Evolutionary conservation across 2,888 invertebrate genomes (phyloP), one percentile per base, ranked within the genome.

Genomic region (Macaria liturata): DNA sequence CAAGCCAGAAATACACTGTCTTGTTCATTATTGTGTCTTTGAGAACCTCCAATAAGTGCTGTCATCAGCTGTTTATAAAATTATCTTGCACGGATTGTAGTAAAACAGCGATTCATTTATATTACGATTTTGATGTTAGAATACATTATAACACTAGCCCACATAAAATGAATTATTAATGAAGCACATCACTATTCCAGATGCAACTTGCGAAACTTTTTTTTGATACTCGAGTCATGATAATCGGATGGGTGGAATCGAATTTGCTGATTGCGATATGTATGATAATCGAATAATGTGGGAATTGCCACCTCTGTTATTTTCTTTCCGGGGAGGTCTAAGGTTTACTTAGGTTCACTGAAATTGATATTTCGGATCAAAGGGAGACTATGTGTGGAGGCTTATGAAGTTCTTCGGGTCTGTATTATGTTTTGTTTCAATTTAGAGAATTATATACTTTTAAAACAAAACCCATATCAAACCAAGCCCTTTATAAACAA

Each of bases 231-330:
- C 34, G 34, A 42, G n/a, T 42, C 3, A 4, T 8, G 42, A 42
- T 30, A 53, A 64, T 51, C 69, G 66, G 71, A 62, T 63, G 59
- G 57, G 52, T 47, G 49, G 65, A 80, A 79, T 77, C 65, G 67
- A 76, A 73, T 78, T 76, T 65, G 72, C 68, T 80, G 79, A 81
- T 82, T 81, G 80, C 75, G 59, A 64, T 61, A 69, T 61, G 62
- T 66, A 58, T 43, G 42, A 43, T 60, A 67, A 64, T 59, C 61
- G 48, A 48, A 55, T 57, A 40, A 46, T 46, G 54, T 45, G 8
- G 42, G 42, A 47, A 54, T 65, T 54, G 51, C 42, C 51, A 31
- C 48, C 45, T 51, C 45, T 58, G 54, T 57, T 61, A 45, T 46
- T 51, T 8, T 39, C n/a, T 3, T 57, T 62, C 59, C 40, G 30